Conservation (phyloP, 2,888 invertebrate species). For the Bellardia pandia region DNA sequence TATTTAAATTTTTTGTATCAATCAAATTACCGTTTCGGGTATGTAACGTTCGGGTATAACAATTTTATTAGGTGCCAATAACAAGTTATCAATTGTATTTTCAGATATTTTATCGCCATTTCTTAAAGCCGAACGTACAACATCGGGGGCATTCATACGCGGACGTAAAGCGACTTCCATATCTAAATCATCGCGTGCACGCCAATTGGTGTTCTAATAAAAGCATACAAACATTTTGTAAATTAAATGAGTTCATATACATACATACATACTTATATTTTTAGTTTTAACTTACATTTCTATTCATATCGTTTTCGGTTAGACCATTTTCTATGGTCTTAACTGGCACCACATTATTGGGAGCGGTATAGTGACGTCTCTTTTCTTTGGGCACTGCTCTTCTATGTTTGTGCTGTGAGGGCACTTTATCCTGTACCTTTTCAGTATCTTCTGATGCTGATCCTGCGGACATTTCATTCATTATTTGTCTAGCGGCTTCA, state of each 20-base stretch:
- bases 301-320: slow-evolving; percentile 84
- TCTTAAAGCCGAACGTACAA: slow-evolving; percentile 92
- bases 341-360: slow-evolving; percentile 88
- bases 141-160: slow-evolving; percentile 92
- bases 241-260: background rate
- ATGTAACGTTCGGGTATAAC: slow-evolving; percentile 96
- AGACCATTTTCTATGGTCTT: slow-evolving; percentile 87
- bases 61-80: slow-evolving; percentile 95
- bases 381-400: slow-evolving; percentile 92
- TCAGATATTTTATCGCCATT: slow-evolving; percentile 85
- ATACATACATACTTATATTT: background rate
- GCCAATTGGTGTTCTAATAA: slow-evolving; percentile 85
- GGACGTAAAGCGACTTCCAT: slow-evolving; percentile 93
- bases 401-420: slow-evolving; percentile 86
- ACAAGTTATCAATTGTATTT: slow-evolving; percentile 93
- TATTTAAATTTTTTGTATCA: slow-evolving; percentile 47
- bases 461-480: slow-evolving; percentile 89
- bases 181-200: slow-evolving; percentile 93
- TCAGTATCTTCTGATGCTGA: slow-evolving; percentile 84
- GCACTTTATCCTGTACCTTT: slow-evolving; percentile 84
- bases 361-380: slow-evolving; percentile 94
- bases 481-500: slow-evolving; percentile 93
- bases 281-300: slow-evolving; percentile 80
- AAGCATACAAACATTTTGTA: background rate
- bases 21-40: slow-evolving; percentile 89